Conservation (phyloP, 2,113 vertebrate species). For the Anseranas semipalmata region DNA sequence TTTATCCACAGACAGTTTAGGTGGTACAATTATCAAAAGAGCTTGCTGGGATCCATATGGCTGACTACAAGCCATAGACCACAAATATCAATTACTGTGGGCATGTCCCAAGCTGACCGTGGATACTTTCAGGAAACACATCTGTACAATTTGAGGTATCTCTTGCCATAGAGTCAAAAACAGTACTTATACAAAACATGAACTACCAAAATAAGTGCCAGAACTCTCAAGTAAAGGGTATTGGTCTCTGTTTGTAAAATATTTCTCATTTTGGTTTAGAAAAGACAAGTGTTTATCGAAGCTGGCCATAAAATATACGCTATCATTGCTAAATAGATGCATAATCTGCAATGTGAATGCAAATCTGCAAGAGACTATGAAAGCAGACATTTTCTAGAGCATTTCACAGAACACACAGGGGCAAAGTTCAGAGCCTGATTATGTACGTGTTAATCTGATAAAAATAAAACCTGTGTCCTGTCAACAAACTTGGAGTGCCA, state of each 20-base stretch:
- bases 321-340: background rate
- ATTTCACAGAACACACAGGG: background rate
- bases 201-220: background rate
- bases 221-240: background rate
- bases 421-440: constrained; percentile 25
- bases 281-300: background rate
- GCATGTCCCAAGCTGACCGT: background rate
- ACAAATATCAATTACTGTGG: background rate
- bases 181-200: background rate
- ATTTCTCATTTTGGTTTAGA: background rate
- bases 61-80: background rate
- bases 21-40: background rate
- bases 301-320: background rate
- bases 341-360: background rate
- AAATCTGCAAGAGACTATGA: background rate
- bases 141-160: background rate
- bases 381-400: background rate
- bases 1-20: background rate
- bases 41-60: background rate
- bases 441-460: background rate
- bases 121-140: background rate
- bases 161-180: background rate
- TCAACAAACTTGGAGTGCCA: background rate
- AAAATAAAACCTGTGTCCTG: constrained; percentile 40
- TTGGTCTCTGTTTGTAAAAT: background rate